Evolutionary conservation across 2,797 vertebrate genomes (phyloP).

Genomic region (Catostomus latipinnis): DNA sequence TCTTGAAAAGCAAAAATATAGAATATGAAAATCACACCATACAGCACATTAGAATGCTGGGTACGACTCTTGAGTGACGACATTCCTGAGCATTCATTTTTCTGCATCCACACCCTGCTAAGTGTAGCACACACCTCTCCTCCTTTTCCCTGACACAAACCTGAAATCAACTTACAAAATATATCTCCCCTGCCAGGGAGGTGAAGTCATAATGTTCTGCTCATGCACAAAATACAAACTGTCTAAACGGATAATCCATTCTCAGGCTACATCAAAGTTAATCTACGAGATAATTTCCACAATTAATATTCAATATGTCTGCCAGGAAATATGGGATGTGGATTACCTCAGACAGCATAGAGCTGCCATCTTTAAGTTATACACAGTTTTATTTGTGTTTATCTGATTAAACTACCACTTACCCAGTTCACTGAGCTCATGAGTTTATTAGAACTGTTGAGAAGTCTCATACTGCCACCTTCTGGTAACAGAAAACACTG

Average conservation of each 20-base stretch:
- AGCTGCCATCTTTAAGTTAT: slow-evolving; percentile 62
- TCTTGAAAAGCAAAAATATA: slow-evolving; percentile 12
- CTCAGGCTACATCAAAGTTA: slow-evolving; percentile 44
- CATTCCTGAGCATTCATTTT: slow-evolving; percentile 45
- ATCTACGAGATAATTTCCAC: slow-evolving; percentile 59
- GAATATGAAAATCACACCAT: slow-evolving; percentile 25
- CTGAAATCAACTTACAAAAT: slow-evolving; percentile 37
- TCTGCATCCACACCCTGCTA: slow-evolving; percentile 18
- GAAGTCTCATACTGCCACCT: slow-evolving; percentile 60
- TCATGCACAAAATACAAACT: slow-evolving; percentile 49
- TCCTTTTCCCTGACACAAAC: slow-evolving; percentile 18
- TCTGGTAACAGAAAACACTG: slow-evolving; percentile 4
- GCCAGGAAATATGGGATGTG: slow-evolving; percentile 50
- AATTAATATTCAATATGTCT: slow-evolving; percentile 54
- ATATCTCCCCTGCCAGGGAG: slow-evolving; percentile 11
- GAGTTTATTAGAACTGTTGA: not conserved
- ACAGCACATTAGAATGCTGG: slow-evolving; percentile 31
- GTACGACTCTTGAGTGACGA: slow-evolving; percentile 31
- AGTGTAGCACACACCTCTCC: not conserved
- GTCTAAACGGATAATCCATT: slow-evolving; percentile 54
- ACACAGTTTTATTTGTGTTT: slow-evolving; percentile 63
- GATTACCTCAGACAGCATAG: slow-evolving; percentile 58
- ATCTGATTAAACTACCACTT: slow-evolving; percentile 50
- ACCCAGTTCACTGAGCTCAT: slow-evolving; percentile 27
- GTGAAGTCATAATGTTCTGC: slow-evolving; percentile 28